phyloP scores from a whole-genome alignment of 2,113 vertebrate genomes.

The Seriola rivoliana region DNA sequence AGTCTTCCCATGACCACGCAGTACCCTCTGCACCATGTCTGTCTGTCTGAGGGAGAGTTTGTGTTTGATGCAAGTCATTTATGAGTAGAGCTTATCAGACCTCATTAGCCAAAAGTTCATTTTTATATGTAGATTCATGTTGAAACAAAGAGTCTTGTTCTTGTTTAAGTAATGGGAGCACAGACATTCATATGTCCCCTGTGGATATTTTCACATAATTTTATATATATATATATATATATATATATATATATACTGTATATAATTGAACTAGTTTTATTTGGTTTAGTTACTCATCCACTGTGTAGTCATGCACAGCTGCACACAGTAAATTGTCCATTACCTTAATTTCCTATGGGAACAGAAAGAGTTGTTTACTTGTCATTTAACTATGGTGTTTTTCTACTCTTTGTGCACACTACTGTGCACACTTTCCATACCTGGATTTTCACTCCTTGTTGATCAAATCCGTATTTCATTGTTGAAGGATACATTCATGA shows the following conservation, averaged over 20 bases:
- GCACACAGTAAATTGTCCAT: background rate
- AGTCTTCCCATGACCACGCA: constrained; percentile 76
- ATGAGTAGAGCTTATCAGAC: background rate
- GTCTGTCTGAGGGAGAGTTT: background rate
- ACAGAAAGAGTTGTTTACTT: constrained; percentile 17
- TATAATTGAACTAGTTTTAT: background rate
- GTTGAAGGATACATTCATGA: no score
- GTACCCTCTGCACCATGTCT: constrained; percentile 33
- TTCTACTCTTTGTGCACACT: background rate
- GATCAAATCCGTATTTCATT: no score
- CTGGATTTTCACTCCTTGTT: background rate
- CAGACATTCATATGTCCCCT: background rate
- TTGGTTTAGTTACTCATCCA: background rate
- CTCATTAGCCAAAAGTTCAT: background rate
- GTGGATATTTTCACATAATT: background rate
- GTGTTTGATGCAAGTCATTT: background rate
- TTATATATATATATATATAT: background rate
- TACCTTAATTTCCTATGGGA: background rate
- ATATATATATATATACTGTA: background rate
- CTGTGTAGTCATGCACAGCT: background rate
- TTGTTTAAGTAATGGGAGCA: background rate
- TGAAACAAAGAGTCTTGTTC: background rate
- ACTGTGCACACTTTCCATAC: background rate
- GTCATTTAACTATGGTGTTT: background rate
- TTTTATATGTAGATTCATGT: background rate